Evolutionary conservation across 2,888 invertebrate species (phyloP), one percentile per base, ranked within the genome.

Genomic region (Diplazon laetatorius): DNA sequence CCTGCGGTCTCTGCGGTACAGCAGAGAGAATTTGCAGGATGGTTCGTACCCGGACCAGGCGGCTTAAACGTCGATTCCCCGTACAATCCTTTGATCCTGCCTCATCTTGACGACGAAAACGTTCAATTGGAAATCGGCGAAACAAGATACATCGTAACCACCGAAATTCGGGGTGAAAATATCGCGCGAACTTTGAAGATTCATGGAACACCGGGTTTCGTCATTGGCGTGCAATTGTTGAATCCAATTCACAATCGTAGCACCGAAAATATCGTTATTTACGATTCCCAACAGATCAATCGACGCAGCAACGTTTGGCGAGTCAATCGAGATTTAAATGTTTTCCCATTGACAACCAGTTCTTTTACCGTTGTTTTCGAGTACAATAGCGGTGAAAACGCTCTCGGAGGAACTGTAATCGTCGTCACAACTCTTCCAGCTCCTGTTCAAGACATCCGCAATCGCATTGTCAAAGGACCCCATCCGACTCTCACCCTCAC

Each of bases 1-100:
- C 97, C 99, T 0, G 96, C 95, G 46, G 92, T 98, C 78, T 94
- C 96, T 0, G 94, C 95, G 0, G 91, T 94, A 1, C 96, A 97
- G 87, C 98, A 98, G 91, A 93, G 97, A 88, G 98, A 98, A 92
- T 93, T 99, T 62, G 96, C 97, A 0, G 97, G 98, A 5, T 98
- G 98, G 98, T 97, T 98, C 85, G 93, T 94, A 87, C 92, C 92
- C 30, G 94, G 95, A 37, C 92, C 93, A 0, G 95, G 95, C 80
- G 93, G 94, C 82, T n/a, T n/a, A n/a, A 93, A 94, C 78, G 93
- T 93, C 48, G 95, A 96, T 85, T 93, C 94, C 0, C 94, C 94
- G 84, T 96, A 96, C 86, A 93, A 93, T 80, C 96, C 97, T 0
- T 94, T 96, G 62, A 91, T 93, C 79, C 92, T 97, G 73, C 97